A percentile compares a stretch with the other conserved stretches of the same genome.
These are phyloP conservation scores for Myiopsitta monachus DNA, from an alignment of 2,113 vertebrate genomes.

Conservation along the genomic window DNA sequence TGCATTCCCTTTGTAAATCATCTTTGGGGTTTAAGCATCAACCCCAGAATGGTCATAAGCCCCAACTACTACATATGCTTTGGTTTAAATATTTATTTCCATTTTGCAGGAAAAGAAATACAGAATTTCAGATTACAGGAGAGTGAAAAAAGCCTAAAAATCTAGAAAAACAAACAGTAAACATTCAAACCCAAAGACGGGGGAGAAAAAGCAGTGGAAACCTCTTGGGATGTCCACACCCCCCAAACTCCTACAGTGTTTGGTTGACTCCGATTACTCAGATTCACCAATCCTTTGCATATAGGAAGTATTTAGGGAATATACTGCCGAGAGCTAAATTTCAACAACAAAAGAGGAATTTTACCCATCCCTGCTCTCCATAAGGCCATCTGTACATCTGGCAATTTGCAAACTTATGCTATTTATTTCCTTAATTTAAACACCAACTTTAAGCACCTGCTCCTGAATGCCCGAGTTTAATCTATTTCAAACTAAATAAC, in stretches of 20 bases:
- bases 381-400: neutral
- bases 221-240: neutral
- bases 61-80: neutral
- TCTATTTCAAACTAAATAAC: neutral
- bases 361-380: neutral
- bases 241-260: neutral
- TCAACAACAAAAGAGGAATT: neutral
- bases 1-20: neutral
- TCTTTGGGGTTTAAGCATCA: neutral
- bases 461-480: neutral
- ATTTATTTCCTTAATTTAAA: neutral
- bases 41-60: neutral
- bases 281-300: neutral
- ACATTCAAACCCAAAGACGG: neutral
- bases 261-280: neutral
- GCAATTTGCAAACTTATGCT: neutral
- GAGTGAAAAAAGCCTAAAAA: neutral
- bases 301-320: accelerated
- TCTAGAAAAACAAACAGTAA: neutral
- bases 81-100: neutral
- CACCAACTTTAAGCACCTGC: neutral
- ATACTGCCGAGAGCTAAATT: neutral
- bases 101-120: neutral
- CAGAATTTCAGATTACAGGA: neutral
- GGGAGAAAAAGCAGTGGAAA: neutral